These are phyloP conservation scores for Caenorhabditis sinica DNA, from an alignment of 2,888 invertebrate species.

Conservation along the genomic window DNA sequence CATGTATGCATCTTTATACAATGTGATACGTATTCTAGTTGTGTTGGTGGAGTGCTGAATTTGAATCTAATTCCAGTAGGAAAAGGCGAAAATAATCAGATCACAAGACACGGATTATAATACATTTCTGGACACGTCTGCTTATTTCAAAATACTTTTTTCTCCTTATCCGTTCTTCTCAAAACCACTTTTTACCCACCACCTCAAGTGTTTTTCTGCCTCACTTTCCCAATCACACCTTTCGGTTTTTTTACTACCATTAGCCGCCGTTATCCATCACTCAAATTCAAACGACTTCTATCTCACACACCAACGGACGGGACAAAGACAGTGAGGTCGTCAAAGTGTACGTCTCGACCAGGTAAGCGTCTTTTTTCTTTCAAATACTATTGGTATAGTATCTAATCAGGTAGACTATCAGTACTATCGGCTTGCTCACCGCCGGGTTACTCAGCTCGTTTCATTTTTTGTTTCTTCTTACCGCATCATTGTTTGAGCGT, in stretches of 20 bases:
- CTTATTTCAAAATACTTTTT: not conserved
- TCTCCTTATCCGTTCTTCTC: not conserved
- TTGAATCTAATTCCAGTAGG: not conserved
- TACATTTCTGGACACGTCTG: constrained; percentile 1
- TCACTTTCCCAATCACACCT: constrained; percentile 30
- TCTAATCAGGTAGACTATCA: constrained; percentile 47
- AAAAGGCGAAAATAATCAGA: constrained; percentile 23
- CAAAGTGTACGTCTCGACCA: constrained; percentile 7
- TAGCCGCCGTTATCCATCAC: constrained; percentile 48
- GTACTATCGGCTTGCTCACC: constrained; percentile 37
- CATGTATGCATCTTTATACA: not conserved
- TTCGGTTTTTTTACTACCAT: constrained; percentile 21
- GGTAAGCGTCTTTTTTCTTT: constrained; percentile 41
- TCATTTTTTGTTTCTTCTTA: not conserved
- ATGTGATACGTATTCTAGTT: no score
- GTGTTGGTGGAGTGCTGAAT: no score
- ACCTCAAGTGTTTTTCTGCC: constrained; percentile 29
- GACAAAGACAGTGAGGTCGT: constrained; percentile 26
- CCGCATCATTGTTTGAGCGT: constrained; percentile 37
- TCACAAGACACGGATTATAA: constrained; percentile 41
- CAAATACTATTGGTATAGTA: constrained; percentile 35
- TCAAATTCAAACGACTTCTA: constrained; percentile 44
- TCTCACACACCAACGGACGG: constrained; percentile 38
- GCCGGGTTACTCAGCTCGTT: constrained; percentile 1
- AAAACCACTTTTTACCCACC: not conserved